Evolutionary conservation across 2,113 vertebrate species (phyloP).

Genomic region (human (Homo sapiens)): GRCh38 chr1:29811501-29812000

Average conservation of each 20-base stretch:
- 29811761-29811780: not conserved
- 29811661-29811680: not conserved
- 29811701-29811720: not conserved
- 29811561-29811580: not conserved
- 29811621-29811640: not conserved
- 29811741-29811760: not conserved
- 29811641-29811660: too few relatives aligned
- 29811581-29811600: fast-evolving
- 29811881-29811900: not conserved
- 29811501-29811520: not conserved
- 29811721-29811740: not conserved
- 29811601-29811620: fast-evolving
- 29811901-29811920: too few relatives aligned
- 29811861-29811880: fast-evolving
- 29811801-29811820: not conserved
- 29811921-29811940: not conserved
- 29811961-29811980: not conserved
- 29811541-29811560: not conserved
- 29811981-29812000: not conserved
- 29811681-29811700: not conserved
- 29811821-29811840: not conserved
- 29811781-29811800: fast-evolving
- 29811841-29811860: not conserved
- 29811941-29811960: fast-evolving
- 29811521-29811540: not conserved